phyloP scores from a whole-genome alignment of 2,113 vertebrate genomes.

The Ploceus nigricollis region DNA sequence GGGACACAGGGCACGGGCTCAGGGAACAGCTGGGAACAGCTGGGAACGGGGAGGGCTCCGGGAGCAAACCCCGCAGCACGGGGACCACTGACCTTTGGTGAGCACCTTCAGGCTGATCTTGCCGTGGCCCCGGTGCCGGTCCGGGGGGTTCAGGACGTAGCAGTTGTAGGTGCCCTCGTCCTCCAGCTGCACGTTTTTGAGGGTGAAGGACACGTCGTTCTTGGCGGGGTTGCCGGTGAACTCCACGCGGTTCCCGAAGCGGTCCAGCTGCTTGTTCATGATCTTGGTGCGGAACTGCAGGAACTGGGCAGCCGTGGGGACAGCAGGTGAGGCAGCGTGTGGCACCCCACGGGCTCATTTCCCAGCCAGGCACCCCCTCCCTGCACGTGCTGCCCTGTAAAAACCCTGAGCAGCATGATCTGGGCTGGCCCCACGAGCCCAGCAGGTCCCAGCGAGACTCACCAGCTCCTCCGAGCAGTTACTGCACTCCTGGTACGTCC shows the following conservation, averaged over 20 bases:
- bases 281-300: slow-evolving; percentile 87
- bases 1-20: neutral
- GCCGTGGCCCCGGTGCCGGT: slow-evolving; percentile 85
- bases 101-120: slow-evolving; percentile 82
- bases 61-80: neutral
- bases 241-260: slow-evolving; percentile 85
- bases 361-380: neutral
- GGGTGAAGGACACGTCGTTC: slow-evolving; percentile 88
- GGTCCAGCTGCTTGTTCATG: slow-evolving; percentile 76
- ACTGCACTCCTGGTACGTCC: slow-evolving; percentile 86
- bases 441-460: slow-evolving; percentile 15
- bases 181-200: slow-evolving; percentile 83
- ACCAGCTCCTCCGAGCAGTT: slow-evolving; percentile 91
- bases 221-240: slow-evolving; percentile 91
- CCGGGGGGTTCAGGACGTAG: slow-evolving; percentile 90
- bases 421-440: neutral
- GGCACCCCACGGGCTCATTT: fast-evolving
- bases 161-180: slow-evolving; percentile 90
- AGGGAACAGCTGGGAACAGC: neutral
- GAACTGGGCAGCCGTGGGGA: slow-evolving; percentile 69
- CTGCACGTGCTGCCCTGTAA: fast-evolving
- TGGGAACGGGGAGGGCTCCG: neutral
- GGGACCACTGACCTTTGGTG: slow-evolving; percentile 80
- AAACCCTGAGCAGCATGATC: neutral
- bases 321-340: neutral